These are phyloP conservation scores for Lasaia peninsularis DNA, from an alignment of 1,140 invertebrate species.

Conservation along the genomic window DNA sequence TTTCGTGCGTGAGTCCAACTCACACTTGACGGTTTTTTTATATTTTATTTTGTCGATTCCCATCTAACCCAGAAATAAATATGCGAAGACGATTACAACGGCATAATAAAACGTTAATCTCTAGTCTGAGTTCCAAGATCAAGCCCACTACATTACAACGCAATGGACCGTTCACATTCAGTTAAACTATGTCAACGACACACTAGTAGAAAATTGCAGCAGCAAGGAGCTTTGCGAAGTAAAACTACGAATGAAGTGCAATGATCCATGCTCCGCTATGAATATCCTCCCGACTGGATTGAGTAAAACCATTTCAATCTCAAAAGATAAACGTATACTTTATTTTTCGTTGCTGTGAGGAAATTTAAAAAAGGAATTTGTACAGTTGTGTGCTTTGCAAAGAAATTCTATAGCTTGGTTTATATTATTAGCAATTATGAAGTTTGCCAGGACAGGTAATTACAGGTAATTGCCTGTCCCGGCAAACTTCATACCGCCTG, in stretches of 20 bases:
- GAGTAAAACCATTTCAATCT: constrained; percentile 4
- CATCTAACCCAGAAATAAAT: no score
- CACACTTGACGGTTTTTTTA: no score
- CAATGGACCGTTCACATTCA: constrained; percentile 25
- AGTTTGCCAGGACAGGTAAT: no score
- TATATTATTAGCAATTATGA: no score
- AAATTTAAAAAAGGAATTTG: constrained; percentile 3
- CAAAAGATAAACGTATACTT: constrained; percentile 10
- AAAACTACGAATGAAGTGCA: constrained; percentile 25
- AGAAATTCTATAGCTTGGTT: no score
- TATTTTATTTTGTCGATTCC: no score
- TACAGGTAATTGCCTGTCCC: no score
- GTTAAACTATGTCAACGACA: constrained; percentile 31
- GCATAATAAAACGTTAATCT: no score
- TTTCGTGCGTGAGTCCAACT: no score
- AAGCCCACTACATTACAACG: constrained; percentile 18
- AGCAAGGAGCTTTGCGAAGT: constrained; percentile 23
- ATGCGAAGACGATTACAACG: no score
- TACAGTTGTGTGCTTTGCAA: background rate
- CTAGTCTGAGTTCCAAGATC: background rate
- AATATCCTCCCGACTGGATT: constrained; percentile 10
- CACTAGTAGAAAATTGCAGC: constrained; percentile 36
- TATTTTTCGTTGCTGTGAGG: background rate
- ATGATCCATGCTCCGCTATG: constrained; percentile 11
- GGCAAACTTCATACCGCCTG: no score